Evolutionary conservation across 2,113 vertebrate genomes (phyloP).

Genomic region (Menidia beryllina): DNA sequence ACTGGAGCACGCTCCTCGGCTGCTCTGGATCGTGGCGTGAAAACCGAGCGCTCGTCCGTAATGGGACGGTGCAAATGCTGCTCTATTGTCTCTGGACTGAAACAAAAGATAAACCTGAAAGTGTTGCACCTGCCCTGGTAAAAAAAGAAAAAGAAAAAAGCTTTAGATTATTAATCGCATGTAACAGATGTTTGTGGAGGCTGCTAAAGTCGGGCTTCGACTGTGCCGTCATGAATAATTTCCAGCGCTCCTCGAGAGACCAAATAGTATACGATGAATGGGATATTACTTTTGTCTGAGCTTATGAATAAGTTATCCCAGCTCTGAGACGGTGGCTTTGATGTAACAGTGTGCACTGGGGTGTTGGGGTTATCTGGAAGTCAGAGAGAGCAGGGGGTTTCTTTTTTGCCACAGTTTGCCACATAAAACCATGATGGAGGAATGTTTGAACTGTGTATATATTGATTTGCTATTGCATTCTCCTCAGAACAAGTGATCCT

Average conservation of each 20-base stretch:
- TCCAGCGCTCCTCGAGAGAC: constrained; percentile 3
- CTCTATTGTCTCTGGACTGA: neutral
- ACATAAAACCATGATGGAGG: too few species aligned
- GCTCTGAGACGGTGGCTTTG: constrained; percentile 46
- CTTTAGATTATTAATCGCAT: neutral
- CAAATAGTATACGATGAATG: constrained; percentile 10
- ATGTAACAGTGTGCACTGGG: constrained; percentile 14
- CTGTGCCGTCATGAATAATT: constrained; percentile 16
- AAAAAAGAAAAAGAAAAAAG: too few species aligned
- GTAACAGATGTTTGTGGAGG: constrained; percentile 9
- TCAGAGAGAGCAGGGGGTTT: constrained; percentile 39
- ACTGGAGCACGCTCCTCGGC: neutral
- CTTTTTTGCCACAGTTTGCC: neutral
- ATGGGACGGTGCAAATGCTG: neutral
- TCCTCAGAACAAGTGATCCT: too few species aligned
- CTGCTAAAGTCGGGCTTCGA: neutral
- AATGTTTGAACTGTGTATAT: too few species aligned
- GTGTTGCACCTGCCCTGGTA: neutral
- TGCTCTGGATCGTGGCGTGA: neutral
- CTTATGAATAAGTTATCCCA: constrained; percentile 40
- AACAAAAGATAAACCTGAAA: neutral
- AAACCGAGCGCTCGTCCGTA: neutral
- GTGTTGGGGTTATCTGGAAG: constrained; percentile 42
- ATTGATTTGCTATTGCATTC: too few species aligned
- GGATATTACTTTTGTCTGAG: constrained; percentile 16